Percentiles rank a stretch among this genome's conserved stretches.
Evolutionary conservation across 2,888 invertebrate species (phyloP).

Genomic region (Achlya flavicornis): DNA sequence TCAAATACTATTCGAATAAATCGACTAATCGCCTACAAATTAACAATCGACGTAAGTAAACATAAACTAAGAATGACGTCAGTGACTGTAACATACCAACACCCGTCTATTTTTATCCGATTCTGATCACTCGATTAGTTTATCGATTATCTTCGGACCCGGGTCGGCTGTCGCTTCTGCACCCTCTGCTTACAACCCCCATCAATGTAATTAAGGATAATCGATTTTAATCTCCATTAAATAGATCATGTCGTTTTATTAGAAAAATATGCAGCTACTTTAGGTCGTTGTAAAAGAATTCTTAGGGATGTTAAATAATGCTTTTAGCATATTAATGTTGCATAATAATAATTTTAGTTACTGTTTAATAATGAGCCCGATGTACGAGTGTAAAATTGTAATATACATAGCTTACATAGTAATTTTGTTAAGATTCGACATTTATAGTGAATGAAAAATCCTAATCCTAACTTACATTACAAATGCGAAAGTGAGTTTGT

Average conservation of each 20-base stretch:
- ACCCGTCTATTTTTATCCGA: slow-evolving; percentile 9
- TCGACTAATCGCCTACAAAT: not conserved
- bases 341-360: not conserved
- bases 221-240: slow-evolving; percentile 17
- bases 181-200: not conserved
- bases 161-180: slow-evolving; percentile 8
- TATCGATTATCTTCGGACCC: slow-evolving; percentile 32
- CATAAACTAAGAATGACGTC: not conserved
- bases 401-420: too few relatives aligned
- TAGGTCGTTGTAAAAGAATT: not conserved
- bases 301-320: not conserved
- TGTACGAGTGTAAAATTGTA: too few relatives aligned
- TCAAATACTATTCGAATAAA: not conserved
- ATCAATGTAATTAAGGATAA: slow-evolving; percentile 13
- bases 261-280: not conserved
- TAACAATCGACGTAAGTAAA: not conserved
- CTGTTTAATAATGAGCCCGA: not conserved
- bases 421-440: too few relatives aligned
- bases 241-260: not conserved
- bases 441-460: too few relatives aligned
- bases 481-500: too few relatives aligned
- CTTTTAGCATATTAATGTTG: not conserved
- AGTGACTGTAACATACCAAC: not conserved
- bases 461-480: too few relatives aligned
- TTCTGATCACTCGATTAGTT: slow-evolving; percentile 38